Evolutionary conservation across 2,113 vertebrate species (phyloP).

Genomic region (Todiramphus saurophagus): DNA sequence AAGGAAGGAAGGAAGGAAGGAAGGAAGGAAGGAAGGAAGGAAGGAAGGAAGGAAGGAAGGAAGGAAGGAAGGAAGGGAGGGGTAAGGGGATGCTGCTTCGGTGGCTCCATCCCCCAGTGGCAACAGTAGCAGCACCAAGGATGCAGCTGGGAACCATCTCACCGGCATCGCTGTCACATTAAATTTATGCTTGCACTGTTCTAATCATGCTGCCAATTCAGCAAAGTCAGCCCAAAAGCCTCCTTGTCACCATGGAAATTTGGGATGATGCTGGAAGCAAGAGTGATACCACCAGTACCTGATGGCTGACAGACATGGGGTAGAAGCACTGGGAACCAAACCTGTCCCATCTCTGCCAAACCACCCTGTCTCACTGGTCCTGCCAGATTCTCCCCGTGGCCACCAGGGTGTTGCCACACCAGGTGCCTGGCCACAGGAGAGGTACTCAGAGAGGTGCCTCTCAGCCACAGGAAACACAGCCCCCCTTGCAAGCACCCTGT

Average conservation of each 20-base stretch:
- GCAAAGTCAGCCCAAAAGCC: not conserved
- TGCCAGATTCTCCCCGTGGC: not conserved
- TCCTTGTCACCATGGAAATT: rapidly evolving
- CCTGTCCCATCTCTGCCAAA: not conserved
- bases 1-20: not conserved
- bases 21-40: not conserved
- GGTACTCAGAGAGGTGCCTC: not conserved
- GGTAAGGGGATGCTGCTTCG: rapidly evolving
- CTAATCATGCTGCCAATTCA: not conserved
- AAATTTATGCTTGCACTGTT: not conserved
- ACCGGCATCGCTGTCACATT: not conserved
- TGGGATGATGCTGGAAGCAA: not conserved
- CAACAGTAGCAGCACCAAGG: not conserved
- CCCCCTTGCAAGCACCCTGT: not conserved
- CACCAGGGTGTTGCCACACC: rapidly evolving
- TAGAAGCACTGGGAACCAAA: not conserved
- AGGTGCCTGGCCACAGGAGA: rapidly evolving
- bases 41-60: not conserved
- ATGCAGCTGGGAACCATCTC: not conserved
- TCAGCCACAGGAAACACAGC: not conserved
- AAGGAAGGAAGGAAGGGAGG: not conserved
- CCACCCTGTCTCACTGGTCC: not conserved
- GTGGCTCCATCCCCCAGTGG: not conserved
- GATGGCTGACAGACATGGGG: not conserved
- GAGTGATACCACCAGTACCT: rapidly evolving